phyloP scores from a whole-genome alignment of 2,113 vertebrate species.

The Aldabrachelys gigantea region DNA sequence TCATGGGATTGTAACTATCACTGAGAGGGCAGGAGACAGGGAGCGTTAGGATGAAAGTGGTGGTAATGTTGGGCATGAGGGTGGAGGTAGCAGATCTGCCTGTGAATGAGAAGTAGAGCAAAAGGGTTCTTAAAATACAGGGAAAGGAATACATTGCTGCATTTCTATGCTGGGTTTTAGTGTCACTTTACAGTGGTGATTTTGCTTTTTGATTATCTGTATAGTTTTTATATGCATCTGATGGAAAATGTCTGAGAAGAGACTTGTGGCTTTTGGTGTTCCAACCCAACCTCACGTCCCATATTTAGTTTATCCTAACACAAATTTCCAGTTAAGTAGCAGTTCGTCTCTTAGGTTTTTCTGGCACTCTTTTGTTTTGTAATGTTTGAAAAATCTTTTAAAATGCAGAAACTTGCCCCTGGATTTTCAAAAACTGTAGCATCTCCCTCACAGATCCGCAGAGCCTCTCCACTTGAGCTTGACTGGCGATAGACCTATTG shows the following conservation, averaged over 20 bases:
- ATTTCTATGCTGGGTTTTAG: no score
- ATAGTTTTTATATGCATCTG: background rate
- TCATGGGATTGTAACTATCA: no score
- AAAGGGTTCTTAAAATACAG: no score
- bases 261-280: background rate
- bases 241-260: background rate
- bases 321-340: background rate
- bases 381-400: background rate
- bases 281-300: background rate
- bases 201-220: background rate
- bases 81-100: background rate
- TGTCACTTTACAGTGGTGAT: background rate
- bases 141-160: background rate
- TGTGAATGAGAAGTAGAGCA: no score
- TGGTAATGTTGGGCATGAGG: background rate
- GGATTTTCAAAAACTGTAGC: background rate
- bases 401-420: background rate
- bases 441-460: background rate
- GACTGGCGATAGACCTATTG: background rate
- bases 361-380: conserved; percentile 21
- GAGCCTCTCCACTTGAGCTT: background rate
- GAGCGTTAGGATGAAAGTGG: background rate
- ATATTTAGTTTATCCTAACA: background rate
- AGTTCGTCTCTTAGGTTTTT: background rate
- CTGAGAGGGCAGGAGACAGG: background rate